Conservation (phyloP, 1,140 invertebrate genomes). For the Apis laboriosa region DNA sequence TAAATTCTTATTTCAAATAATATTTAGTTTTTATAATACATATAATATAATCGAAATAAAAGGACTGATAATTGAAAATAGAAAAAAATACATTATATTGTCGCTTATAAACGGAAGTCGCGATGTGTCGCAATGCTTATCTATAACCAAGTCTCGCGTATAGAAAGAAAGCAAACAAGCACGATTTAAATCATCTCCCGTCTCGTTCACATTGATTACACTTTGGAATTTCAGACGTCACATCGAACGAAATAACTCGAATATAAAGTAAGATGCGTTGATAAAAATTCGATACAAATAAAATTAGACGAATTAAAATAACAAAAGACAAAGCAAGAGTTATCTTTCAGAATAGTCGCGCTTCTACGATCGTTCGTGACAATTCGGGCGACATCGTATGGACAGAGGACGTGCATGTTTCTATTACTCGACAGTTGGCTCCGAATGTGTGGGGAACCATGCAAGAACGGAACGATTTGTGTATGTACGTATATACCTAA, state of each 20-base stretch:
- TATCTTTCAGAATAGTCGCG: slow-evolving; percentile 32
- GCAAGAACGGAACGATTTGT: background rate
- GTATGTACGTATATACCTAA: background rate
- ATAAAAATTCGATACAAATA: slow-evolving; percentile 23
- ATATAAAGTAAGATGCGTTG: background rate
- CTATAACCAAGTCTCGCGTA: background rate
- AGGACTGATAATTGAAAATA: background rate
- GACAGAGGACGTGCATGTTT: slow-evolving; percentile 30
- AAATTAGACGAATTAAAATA: slow-evolving; percentile 16
- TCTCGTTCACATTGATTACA: background rate
- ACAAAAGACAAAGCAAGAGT: background rate
- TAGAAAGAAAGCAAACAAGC: background rate
- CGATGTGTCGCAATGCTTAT: background rate
- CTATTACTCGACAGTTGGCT: slow-evolving; percentile 32
- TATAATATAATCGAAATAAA: background rate
- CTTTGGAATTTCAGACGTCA: slow-evolving; percentile 2
- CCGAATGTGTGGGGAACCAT: slow-evolving; percentile 31
- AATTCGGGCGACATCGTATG: slow-evolving; percentile 53
- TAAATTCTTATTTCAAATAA: background rate
- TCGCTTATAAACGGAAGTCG: background rate
- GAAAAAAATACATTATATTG: background rate
- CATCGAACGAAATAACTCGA: background rate
- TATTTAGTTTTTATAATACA: background rate
- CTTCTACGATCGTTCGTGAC: slow-evolving; percentile 25
- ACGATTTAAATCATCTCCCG: slow-evolving; percentile 8